These are phyloP conservation scores for Chloroclystis v-ata DNA, from an alignment of 2,888 invertebrate species.

Conservation along the genomic window DNA sequence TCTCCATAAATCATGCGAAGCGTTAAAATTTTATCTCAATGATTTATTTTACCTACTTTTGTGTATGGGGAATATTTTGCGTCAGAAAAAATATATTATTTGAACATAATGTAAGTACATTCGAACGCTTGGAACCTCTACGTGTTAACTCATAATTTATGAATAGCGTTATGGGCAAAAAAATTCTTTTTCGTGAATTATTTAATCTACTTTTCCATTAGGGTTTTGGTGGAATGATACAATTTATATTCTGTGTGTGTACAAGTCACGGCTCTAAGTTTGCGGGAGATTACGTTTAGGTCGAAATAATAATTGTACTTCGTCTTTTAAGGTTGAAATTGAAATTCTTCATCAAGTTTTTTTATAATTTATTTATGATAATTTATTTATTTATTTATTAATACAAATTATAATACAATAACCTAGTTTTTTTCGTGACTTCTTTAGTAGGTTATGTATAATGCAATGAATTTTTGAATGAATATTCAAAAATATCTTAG, in stretches of 20 bases:
- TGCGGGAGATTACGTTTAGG: slow-evolving; percentile 56
- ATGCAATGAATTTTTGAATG: too few relatives aligned
- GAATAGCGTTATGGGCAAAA: slow-evolving; percentile 67
- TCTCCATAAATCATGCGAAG: slow-evolving; percentile 50
- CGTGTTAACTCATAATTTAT: slow-evolving; percentile 71
- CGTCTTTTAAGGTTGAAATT: not conserved
- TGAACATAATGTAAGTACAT: slow-evolving; percentile 26
- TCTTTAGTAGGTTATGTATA: too few relatives aligned
- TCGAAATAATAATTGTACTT: not conserved
- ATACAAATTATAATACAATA: too few relatives aligned
- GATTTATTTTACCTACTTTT: slow-evolving; percentile 56
- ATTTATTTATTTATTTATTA: too few relatives aligned
- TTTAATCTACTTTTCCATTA: slow-evolving; percentile 77
- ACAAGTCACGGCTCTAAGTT: slow-evolving; percentile 58
- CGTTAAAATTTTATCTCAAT: slow-evolving; percentile 56
- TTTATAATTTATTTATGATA: too few relatives aligned
- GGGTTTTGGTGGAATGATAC: slow-evolving; percentile 70
- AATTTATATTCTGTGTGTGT: slow-evolving; percentile 69
- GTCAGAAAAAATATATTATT: slow-evolving; percentile 38
- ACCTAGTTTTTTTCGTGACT: too few relatives aligned
- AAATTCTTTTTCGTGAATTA: slow-evolving; percentile 74
- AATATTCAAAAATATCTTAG: too few relatives aligned
- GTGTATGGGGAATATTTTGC: slow-evolving; percentile 53
- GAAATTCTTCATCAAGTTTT: too few relatives aligned
- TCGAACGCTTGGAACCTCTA: slow-evolving; percentile 34